A percentile compares a stretch with the other conserved stretches of the same genome.
Conservation (phyloP, 1,140 invertebrate genomes). For the Papilio polyxenes region DNA sequence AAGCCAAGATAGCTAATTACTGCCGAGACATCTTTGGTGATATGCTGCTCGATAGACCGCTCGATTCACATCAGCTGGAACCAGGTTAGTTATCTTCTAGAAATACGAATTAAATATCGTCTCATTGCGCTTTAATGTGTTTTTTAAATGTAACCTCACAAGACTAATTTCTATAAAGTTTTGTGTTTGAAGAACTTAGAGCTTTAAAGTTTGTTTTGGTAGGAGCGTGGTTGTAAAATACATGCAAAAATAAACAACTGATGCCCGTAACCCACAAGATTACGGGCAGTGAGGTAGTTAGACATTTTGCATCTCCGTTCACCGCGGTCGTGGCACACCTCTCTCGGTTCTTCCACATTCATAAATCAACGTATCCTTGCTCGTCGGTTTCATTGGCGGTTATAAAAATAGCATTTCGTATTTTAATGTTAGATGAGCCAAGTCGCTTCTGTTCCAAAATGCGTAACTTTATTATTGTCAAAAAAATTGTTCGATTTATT, state of each 20-base stretch:
- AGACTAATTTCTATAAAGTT: neutral
- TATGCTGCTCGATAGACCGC: constrained; percentile 93
- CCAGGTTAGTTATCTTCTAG: constrained; percentile 67
- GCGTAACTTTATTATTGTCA: constrained; percentile 11
- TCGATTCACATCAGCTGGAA: constrained; percentile 92
- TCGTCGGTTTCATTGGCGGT: neutral
- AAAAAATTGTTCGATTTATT: constrained; percentile 13
- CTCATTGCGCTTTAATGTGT: neutral
- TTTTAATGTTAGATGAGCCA: neutral
- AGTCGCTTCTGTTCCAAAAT: neutral
- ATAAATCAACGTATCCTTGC: neutral
- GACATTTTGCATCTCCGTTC: neutral
- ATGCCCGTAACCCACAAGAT: too few relatives aligned
- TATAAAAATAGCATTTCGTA: neutral
- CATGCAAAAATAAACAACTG: too few relatives aligned
- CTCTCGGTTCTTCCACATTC: neutral
- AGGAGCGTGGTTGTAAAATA: neutral
- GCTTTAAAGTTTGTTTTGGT: neutral
- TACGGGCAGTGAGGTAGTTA: too few relatives aligned
- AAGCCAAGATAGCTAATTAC: constrained; percentile 98
- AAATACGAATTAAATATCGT: neutral
- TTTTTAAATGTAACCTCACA: too few relatives aligned
- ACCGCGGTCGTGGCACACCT: neutral
- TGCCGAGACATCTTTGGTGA: constrained; percentile 97
- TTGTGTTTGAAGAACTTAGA: neutral